Base-by-base conservation (phyloP, 35 echinoderm and acorn worm genomes). In the Eucidaris tribuloides region DNA sequence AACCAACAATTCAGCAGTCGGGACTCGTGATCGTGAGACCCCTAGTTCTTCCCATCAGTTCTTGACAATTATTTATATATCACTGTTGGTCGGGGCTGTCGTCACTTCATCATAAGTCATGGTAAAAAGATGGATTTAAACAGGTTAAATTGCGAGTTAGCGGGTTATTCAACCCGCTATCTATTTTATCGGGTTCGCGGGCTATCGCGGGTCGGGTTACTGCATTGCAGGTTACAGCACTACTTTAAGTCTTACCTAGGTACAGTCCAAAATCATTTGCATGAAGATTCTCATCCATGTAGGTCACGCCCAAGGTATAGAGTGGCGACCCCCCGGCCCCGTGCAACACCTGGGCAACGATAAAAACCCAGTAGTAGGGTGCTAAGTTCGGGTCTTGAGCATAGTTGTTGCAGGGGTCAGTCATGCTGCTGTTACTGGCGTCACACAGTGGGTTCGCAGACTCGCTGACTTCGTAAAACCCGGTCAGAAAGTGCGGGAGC, bases 261-360 rank as follows among this genome's bases (percentile, higher is more conserved):
- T 82, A 82, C 33, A 82, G 28, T 25, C 79, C 79, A 41, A 82
- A 82, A 36, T 59, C 79, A 6, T 82, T 58, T 19, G 79, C 46
- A 54, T 38, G 48, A 2, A 82, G 2, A 20, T 82, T 82, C 30
- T 89, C 86, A 74, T 89, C 86, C 45, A 89, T 66, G 42, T 82
- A 89, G 17, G 86, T 80, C 17, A 70, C 60, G 4, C 92, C 92
- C 0, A 95, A 41, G 3, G 92, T 86, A 57, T 95, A 95, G 6
- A 95, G 87, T 20, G 92, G 92, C 11, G 92, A 85, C 28, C 57
- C 87, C 29, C 92, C 92, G 5, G 90, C 50, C 42, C 92, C 92
- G 34, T 90, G 87, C 2, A 95, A 57, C 3, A 95, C 77, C 25
- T 95, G 87, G 20, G 82, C 92, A 15, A 65, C 20, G 23, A 90